Percentiles rank a stretch among this genome's conserved stretches.
Conservation (phyloP, 64 coral and sea anemone species). For the Montipora capricornis region DNA sequence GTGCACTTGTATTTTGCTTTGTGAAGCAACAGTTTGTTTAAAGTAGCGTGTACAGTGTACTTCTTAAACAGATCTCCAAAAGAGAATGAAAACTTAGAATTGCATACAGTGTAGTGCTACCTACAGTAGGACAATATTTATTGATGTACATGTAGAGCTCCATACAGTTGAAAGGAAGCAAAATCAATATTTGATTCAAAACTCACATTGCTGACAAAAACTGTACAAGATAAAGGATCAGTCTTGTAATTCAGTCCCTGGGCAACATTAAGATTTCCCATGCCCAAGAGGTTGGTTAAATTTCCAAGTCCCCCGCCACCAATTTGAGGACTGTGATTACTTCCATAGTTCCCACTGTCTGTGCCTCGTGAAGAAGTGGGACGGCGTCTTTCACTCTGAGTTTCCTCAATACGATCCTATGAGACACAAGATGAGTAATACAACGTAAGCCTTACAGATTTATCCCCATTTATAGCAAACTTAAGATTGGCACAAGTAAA, state of each 20-base stretch:
- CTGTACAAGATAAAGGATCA: slow-evolving; percentile 83
- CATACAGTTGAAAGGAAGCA: too few relatives aligned
- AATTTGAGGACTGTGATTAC: neutral
- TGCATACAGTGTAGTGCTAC: too few relatives aligned
- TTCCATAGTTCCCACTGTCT: neutral
- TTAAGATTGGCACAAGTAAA: too few relatives aligned
- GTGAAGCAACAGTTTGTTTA: too few relatives aligned
- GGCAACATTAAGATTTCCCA: slow-evolving; percentile 45
- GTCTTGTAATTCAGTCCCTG: slow-evolving; percentile 83
- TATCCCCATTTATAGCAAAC: too few relatives aligned
- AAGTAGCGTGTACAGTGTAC: too few relatives aligned
- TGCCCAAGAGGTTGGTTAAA: slow-evolving; percentile 38
- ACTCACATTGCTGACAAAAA: slow-evolving; percentile 98
- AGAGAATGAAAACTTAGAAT: too few relatives aligned
- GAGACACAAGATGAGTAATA: neutral
- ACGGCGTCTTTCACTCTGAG: slow-evolving; percentile 4
- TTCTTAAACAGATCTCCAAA: too few relatives aligned
- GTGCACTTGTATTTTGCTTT: too few relatives aligned
- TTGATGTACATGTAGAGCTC: too few relatives aligned
- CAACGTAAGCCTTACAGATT: too few relatives aligned
- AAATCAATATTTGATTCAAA: neutral
- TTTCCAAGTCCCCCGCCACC: slow-evolving; percentile 15
- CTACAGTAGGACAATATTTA: too few relatives aligned
- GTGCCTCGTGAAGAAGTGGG: neutral
- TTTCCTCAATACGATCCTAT: slow-evolving; percentile 64